Percentiles rank a stretch among this genome's conserved stretches.
Conservation (phyloP, 2,797 vertebrate species). For the Acridotheres tristis region DNA sequence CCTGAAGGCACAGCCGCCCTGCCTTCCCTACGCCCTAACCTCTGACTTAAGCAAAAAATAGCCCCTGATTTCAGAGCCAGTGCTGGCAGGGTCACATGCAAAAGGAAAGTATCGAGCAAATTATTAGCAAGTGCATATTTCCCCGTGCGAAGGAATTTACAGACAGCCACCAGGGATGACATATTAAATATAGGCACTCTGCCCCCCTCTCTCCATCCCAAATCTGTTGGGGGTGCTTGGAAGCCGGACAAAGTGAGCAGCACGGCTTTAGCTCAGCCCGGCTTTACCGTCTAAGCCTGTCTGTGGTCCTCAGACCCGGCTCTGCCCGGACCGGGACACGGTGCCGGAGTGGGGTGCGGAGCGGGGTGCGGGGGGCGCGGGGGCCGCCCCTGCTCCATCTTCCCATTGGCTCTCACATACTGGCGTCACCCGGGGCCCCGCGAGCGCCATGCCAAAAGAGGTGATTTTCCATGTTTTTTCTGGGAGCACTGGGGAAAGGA, state of each 20-base stretch:
- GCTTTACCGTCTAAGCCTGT: neutral
- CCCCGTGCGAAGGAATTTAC: neutral
- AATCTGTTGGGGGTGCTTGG: neutral
- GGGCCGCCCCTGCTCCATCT: neutral
- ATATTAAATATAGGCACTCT: neutral
- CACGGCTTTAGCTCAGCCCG: neutral
- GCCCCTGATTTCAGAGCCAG: neutral
- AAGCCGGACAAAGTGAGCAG: neutral
- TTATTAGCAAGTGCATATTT: neutral
- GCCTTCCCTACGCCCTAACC: neutral
- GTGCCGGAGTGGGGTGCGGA: neutral
- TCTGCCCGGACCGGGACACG: neutral
- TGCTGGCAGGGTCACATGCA: neutral
- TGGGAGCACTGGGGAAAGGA: neutral
- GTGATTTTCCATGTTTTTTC: neutral
- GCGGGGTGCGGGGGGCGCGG: neutral
- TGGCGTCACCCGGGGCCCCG: neutral
- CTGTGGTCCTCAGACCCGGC: neutral
- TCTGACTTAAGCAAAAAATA: neutral
- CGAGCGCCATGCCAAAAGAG: neutral
- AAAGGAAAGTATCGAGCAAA: neutral
- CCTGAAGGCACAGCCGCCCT: neutral
- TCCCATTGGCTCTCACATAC: neutral
- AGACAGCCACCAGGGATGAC: neutral
- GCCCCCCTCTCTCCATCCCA: too few species aligned